Evolutionary conservation across 2,888 invertebrate genomes (phyloP), one percentile per base, ranked within the genome.

Genomic region (Creontiades dilutus): DNA sequence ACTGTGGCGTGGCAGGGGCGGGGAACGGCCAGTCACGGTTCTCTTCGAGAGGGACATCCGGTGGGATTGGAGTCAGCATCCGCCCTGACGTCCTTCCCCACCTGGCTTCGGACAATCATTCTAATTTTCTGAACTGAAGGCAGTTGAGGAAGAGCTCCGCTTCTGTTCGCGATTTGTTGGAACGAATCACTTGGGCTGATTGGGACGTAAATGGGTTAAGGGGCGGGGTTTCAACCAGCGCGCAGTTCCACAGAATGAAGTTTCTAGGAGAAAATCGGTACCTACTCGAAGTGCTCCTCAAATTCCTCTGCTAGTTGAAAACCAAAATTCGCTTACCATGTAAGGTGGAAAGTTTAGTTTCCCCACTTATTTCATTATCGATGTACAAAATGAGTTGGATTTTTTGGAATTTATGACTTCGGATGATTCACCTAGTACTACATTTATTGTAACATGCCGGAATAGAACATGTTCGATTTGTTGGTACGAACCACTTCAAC

Each of bases 51-150:
- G 78, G 47, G 47, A 76, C 78, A 46, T 78, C 78, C 78, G 78
- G 78, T 78, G 78, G 78, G 78, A 78, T 78, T 78, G 78, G 78
- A 78, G 68, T 68, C 68, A 68, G 68, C 68, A 68, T 68, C 68
- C 68, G 68, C 68, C 68, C 68, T 68, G 19, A 68, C 68, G 68
- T 68, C 23, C 68, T 68, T 68, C 68, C 68, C 68, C 23, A 13
- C 68, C 68, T 14, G 52, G 52, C 52, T 13, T 16, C 52, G 68
- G 68, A 68, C 68, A 68, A 68, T 68, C 68, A 68, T 27, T 68
- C 68, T 68, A 68, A 68, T 68, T 68, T 68, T 68, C 68, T 68
- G 19, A 68, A 68, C 68, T 68, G 23, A 68, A 23, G 68, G 68
- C 68, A 11, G 23, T 16, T 19, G 68, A 12, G 68, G 68, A 19